phyloP scores from a whole-genome alignment of 2,113 vertebrate genomes.

The Echinops telfairi region DNA sequence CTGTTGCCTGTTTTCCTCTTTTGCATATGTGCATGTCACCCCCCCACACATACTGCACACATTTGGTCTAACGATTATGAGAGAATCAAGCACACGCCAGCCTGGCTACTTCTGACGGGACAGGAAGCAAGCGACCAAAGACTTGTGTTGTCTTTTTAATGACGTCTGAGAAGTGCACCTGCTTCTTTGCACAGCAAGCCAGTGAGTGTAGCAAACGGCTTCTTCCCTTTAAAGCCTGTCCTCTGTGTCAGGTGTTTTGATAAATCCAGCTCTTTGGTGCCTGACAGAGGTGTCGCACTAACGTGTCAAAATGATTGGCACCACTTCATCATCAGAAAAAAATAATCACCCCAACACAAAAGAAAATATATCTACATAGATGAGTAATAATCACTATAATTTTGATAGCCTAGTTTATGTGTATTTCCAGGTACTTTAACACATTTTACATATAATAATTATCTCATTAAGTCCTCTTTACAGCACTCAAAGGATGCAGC shows the following conservation, averaged over 20 bases:
- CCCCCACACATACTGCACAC: not conserved
- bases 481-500: not conserved
- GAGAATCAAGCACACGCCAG: not conserved
- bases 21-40: not conserved
- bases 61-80: not conserved
- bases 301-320: slow-evolving; percentile 12
- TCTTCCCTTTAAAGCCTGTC: not conserved
- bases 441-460: not conserved
- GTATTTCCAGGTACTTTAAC: not conserved
- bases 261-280: not conserved
- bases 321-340: slow-evolving; percentile 22
- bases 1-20: not conserved
- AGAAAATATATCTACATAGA: not conserved
- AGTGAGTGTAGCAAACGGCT: not conserved
- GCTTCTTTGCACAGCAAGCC: not conserved
- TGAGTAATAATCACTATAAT: slow-evolving; percentile 7
- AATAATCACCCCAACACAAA: not conserved
- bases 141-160: not conserved
- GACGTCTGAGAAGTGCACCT: not conserved
- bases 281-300: not conserved
- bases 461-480: not conserved
- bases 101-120: not conserved
- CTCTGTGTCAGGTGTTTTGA: not conserved
- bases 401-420: not conserved
- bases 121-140: not conserved